Percentiles rank a stretch among this genome's conserved stretches.
Conservation (phyloP, 2,888 invertebrate genomes). For the Thumatha senex region DNA sequence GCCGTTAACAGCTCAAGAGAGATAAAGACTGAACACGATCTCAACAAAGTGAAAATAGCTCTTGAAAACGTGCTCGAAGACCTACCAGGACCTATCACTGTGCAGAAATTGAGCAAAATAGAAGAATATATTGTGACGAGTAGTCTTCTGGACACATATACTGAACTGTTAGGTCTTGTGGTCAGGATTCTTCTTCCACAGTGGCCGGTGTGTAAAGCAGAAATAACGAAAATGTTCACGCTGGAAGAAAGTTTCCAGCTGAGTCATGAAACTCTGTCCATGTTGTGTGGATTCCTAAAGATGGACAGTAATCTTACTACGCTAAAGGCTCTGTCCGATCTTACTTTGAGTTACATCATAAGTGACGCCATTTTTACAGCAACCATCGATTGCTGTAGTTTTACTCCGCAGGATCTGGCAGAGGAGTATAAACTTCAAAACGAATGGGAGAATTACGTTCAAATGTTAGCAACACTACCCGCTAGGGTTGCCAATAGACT, state of each 20-base stretch:
- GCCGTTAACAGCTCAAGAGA: slow-evolving; percentile 48
- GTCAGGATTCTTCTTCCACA: slow-evolving; percentile 76
- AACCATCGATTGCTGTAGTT: slow-evolving; percentile 61
- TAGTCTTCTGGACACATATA: slow-evolving; percentile 73
- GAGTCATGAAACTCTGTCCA: slow-evolving; percentile 73
- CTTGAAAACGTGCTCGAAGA: slow-evolving; percentile 35
- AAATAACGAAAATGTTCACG: slow-evolving; percentile 72
- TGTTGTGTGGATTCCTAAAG: slow-evolving; percentile 76
- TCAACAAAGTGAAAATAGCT: slow-evolving; percentile 40
- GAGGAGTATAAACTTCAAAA: slow-evolving; percentile 36
- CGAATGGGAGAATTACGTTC: slow-evolving; percentile 82
- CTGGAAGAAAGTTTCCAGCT: slow-evolving; percentile 79
- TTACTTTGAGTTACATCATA: slow-evolving; percentile 77
- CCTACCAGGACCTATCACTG: slow-evolving; percentile 85
- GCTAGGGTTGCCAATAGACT: slow-evolving; percentile 87
- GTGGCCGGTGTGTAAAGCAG: slow-evolving; percentile 82
- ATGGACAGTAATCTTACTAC: slow-evolving; percentile 53
- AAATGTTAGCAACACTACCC: slow-evolving; percentile 86
- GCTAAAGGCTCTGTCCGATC: slow-evolving; percentile 56
- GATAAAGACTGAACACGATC: slow-evolving; percentile 58
- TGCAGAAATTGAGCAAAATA: slow-evolving; percentile 84
- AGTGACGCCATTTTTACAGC: slow-evolving; percentile 83
- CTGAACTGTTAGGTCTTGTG: slow-evolving; percentile 75
- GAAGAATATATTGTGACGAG: slow-evolving; percentile 61
- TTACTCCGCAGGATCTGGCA: slow-evolving; percentile 25